Evolutionary conservation across 2,113 vertebrate species (phyloP).

Genomic region (Chiloscyllium plagiosum): DNA sequence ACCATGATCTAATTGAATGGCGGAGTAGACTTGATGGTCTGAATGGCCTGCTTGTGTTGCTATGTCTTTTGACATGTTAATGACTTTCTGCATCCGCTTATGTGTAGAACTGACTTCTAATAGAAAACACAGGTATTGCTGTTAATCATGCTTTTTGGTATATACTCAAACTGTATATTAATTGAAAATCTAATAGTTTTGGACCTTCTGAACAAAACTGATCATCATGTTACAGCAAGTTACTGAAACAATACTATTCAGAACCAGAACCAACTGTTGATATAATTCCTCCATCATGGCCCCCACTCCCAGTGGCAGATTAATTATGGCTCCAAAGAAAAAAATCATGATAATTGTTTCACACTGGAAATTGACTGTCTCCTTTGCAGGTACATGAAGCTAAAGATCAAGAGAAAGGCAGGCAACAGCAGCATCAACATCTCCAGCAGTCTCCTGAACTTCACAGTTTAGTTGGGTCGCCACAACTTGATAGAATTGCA

Average conservation of each 20-base stretch:
- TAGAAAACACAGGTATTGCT: neutral
- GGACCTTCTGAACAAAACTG: too few species aligned
- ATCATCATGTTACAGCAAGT: too few species aligned
- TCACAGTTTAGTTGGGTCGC: conserved; percentile 54
- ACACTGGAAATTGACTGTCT: neutral
- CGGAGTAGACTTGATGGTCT: too few species aligned
- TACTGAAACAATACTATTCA: neutral
- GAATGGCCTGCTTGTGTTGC: too few species aligned
- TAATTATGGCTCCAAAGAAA: neutral
- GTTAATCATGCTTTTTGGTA: neutral
- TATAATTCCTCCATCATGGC: neutral
- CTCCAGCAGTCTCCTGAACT: conserved; percentile 62
- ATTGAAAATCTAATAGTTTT: neutral
- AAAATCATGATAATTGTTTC: too few species aligned
- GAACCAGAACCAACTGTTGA: neutral
- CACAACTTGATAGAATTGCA: conserved; percentile 49
- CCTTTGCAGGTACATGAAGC: conserved; percentile 68
- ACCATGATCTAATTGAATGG: too few species aligned
- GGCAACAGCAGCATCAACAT: conserved; percentile 57
- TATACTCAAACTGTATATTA: neutral
- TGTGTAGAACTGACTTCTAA: neutral
- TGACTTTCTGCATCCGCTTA: neutral
- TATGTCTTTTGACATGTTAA: neutral
- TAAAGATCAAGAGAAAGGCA: conserved; percentile 70
- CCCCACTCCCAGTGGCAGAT: neutral